Base-by-base conservation (phyloP, 2,888 invertebrate genomes). In the Apotomis capreana region DNA sequence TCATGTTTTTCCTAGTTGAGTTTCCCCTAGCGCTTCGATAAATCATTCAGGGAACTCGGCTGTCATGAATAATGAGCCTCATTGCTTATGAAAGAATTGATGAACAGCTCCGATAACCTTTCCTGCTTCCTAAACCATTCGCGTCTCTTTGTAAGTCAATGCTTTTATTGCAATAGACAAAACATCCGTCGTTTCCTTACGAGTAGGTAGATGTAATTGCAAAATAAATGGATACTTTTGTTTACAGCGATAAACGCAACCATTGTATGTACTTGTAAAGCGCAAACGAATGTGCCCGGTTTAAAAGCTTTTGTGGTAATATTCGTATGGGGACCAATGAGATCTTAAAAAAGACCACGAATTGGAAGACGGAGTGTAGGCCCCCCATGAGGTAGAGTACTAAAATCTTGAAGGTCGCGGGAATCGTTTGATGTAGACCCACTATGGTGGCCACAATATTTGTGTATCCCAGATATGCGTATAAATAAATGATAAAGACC, bases 1-100 rank as follows among this genome's bases (percentile, higher is more conserved):
- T 44, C 26, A 15, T 44, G 55, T 15, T 55, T 64, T 46, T 55
- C 44, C 64, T 64, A 37, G 40, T 44, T 44, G 54, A 12, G 10
- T 64, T 64, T 55, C 40, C 54, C 55, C 5, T 15, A 64, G 40
- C 6, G 44, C 8, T 26, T 55, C 26, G 4, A 26, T n/a, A 9
- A 40, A 15, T 64, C 8, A 64, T 64, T 64, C 12, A 15, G 15
- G 13, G 40, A 63, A 64, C 54, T 61, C 58, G 10, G 58, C 44
- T 61, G 40, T 13, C n/a, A 44, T 44, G 26, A 64, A 44, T 64
- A 64, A 40, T 52, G 44, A 15, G 51, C 37, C 44, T 40, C 15
- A 37, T 54, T 55, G 64, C 54, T 63, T 63, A 54, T n/a, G 40
- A 55, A 58, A 64, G 52, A 52, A 49, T 52, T 55, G 59, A 59